Evolutionary conservation across 2,888 invertebrate species (phyloP).

Genomic region (Saturnia pavonia): DNA sequence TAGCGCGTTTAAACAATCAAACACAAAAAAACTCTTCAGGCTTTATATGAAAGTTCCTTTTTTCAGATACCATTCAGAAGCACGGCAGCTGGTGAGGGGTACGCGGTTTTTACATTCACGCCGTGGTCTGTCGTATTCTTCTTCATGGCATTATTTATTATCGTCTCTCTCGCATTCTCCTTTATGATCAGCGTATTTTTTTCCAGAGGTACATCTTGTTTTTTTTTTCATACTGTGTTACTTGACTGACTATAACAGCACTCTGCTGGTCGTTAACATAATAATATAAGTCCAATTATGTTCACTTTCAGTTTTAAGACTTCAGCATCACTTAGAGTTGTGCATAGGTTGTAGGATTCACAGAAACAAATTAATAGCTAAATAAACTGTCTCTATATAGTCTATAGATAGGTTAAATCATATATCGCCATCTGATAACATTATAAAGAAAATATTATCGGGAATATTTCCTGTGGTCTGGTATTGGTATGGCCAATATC

Average conservation of each 20-base stretch:
- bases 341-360: not conserved
- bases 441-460: too few species aligned
- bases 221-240: not conserved
- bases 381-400: too few species aligned
- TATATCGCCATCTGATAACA: too few species aligned
- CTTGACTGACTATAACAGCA: not conserved
- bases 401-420: too few species aligned
- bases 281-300: not conserved
- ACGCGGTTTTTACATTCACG: conserved; percentile 86
- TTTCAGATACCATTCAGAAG: conserved; percentile 77
- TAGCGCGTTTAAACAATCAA: too few species aligned
- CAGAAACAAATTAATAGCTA: not conserved
- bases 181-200: conserved; percentile 92
- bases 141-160: conserved; percentile 87
- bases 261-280: not conserved
- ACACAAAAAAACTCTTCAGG: not conserved
- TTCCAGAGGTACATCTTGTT: conserved; percentile 83
- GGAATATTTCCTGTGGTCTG: too few species aligned
- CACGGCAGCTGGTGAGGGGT: conserved; percentile 62
- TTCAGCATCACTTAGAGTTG: not conserved
- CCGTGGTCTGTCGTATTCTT: conserved; percentile 85
- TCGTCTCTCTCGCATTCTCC: conserved; percentile 87
- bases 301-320: conserved; percentile 17
- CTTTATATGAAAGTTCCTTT: conserved; percentile 24
- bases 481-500: too few species aligned